Conservation (phyloP, 2,113 vertebrate genomes). For the Elgaria multicarinata region DNA sequence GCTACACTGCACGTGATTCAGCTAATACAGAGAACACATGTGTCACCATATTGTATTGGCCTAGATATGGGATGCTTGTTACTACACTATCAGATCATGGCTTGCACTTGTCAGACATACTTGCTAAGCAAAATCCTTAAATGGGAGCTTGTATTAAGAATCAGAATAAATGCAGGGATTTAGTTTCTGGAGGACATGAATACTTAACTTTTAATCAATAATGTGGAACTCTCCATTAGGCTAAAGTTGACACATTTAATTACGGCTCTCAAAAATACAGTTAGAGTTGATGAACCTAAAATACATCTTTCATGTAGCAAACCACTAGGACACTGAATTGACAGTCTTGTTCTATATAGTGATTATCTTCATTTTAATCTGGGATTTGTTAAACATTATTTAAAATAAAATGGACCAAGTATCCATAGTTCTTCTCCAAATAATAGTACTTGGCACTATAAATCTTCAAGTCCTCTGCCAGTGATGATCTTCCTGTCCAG, state of each 20-base stretch:
- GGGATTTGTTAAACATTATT: background rate
- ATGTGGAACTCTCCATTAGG: background rate
- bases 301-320: background rate
- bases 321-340: background rate
- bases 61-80: background rate
- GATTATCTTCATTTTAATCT: background rate
- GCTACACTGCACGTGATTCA: background rate
- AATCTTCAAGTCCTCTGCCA: background rate
- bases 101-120: background rate
- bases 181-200: background rate
- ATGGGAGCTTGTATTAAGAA: background rate
- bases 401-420: background rate
- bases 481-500: background rate
- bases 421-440: background rate
- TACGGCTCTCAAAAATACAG: background rate
- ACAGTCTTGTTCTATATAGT: background rate
- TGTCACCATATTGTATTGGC: background rate
- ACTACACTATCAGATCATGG: background rate
- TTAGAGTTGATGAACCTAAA: background rate
- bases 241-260: background rate
- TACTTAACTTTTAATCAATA: background rate
- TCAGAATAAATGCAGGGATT: background rate
- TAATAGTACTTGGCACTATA: background rate
- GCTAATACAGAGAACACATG: background rate
- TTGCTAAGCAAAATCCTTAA: background rate